A percentile compares a stretch with the other conserved stretches of the same genome.
Conservation (phyloP, 2,113 vertebrate species). For the Erythrolamprus reginae region DNA sequence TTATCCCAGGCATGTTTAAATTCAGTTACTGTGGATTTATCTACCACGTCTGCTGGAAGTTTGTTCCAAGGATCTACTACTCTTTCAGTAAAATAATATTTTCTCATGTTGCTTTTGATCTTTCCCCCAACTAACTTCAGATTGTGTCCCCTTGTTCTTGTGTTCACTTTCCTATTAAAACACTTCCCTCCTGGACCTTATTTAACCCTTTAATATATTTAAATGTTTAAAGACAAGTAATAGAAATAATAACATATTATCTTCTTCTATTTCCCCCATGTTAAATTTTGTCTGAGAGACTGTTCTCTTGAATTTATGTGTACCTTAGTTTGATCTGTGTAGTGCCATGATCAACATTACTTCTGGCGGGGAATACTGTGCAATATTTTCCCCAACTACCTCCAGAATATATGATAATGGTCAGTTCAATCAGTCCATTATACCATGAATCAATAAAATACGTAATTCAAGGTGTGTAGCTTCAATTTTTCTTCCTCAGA, state of each 20-base stretch:
- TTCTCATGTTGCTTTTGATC: too few species aligned
- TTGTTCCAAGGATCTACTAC: too few species aligned
- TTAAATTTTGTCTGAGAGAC: neutral
- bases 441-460: neutral
- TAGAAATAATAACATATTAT: neutral
- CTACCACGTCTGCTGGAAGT: too few species aligned
- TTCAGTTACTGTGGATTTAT: too few species aligned
- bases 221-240: neutral
- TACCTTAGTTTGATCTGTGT: neutral
- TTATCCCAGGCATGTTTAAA: too few species aligned
- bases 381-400: neutral
- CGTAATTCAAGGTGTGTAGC: neutral
- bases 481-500: neutral
- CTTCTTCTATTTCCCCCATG: neutral
- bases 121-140: too few species aligned
- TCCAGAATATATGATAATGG: neutral
- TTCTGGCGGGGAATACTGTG: neutral
- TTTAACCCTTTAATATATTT: too few species aligned
- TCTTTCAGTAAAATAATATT: too few species aligned
- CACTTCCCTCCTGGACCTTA: too few species aligned
- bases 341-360: neutral
- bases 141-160: too few species aligned
- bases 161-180: too few species aligned
- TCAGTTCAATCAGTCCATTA: neutral
- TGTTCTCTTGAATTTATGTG: neutral